Base-by-base conservation (phyloP, 2,797 vertebrate species). In the Schizopygopsis malacanthus region DNA sequence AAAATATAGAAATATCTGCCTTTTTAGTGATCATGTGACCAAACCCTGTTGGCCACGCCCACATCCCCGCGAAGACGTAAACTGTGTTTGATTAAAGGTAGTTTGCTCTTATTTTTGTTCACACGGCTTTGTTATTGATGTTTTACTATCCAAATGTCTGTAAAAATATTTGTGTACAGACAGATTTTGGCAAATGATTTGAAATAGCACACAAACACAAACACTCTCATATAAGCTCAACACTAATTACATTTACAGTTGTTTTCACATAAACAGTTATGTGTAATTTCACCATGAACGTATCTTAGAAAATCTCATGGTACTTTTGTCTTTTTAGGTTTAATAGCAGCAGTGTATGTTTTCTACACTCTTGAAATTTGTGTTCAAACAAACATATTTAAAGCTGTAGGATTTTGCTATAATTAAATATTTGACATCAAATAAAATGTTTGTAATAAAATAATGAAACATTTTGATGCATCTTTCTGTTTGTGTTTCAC, bases 21-120 rank as follows among this genome's bases (percentile, higher is more conserved):
- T 88, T 37, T 86, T 20, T 84, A 39, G 41, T n/a, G 41, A 50
- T 12, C 88, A 90, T 43, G 73, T 89, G 89, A 89, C 76, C 25
- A 18, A 43, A 83, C 37, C 7, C 22, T n/a, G 56, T 45, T 54
- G 59, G 79, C 25, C 56, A 85, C 89, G 83, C 83, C 89, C 73
- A 71, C 73, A 28, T 10, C 67, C n/a, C 50, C 54, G 33, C n/a
- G 41, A 76, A 50, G 6, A 63, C 39, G 59, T 65, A 22, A 63
- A 50, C 71, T 71, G 54, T 70, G 59, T 63, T 45, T 75, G 50
- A 45, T 15, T 22, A 65, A 50, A 25, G 41, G 0, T 61, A 3
- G 59, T 41, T 75, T 80, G n/a, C 22, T 13, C 15, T 65, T 15
- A 22, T 13, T 25, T 47, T 39, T 22, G 41, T 73, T 52, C 56